Percentiles rank a stretch among this genome's conserved stretches.
Conservation (phyloP, 2,888 invertebrate genomes). For the Amiota minor region DNA sequence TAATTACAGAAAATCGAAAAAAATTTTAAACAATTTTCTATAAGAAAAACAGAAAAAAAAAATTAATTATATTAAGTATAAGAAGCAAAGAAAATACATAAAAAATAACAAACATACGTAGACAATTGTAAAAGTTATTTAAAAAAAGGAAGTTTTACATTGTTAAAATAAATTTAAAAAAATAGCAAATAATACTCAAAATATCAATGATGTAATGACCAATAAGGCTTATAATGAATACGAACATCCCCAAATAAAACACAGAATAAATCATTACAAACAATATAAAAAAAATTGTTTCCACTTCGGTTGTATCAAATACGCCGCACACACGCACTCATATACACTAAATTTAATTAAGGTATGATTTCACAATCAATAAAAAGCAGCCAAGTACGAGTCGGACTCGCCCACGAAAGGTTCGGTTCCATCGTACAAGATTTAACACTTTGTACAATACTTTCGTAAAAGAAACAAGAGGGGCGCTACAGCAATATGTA, state of each 20-base stretch:
- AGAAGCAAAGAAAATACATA: conserved; percentile 67
- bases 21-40: conserved; percentile 28
- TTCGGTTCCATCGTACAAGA: too few species aligned
- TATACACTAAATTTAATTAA: too few species aligned
- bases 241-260: neutral
- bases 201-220: neutral
- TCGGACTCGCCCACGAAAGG: too few species aligned
- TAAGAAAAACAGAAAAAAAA: conserved; percentile 31
- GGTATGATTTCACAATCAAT: too few species aligned
- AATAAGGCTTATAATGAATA: neutral
- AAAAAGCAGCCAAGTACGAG: too few species aligned
- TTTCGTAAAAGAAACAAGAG: too few species aligned
- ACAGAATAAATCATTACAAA: neutral
- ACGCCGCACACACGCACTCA: too few species aligned
- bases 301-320: too few species aligned
- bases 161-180: neutral
- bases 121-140: conserved; percentile 22
- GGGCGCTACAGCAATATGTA: too few species aligned
- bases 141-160: too few species aligned
- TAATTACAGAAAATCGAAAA: neutral
- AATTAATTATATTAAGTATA: neutral
- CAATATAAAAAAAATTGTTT: neutral
- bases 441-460: too few species aligned
- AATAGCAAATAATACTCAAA: conserved; percentile 1
- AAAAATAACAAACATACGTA: conserved; percentile 65